These are phyloP conservation scores for Erannis defoliaria DNA, from an alignment of 2,888 invertebrate genomes.

Conservation along the genomic window DNA sequence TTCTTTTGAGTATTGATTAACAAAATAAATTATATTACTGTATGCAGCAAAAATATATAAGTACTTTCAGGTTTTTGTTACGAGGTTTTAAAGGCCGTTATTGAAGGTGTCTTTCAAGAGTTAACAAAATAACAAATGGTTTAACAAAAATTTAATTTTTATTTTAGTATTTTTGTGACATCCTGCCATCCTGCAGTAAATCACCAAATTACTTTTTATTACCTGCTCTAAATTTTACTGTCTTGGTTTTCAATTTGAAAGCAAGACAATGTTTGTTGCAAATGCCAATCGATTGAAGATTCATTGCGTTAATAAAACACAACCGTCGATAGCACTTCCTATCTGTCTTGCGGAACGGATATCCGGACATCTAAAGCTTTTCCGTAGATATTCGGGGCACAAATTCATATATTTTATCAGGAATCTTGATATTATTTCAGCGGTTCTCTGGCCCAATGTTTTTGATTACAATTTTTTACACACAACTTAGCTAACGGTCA, in stretches of 20 bases:
- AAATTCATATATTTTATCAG: slow-evolving; percentile 20
- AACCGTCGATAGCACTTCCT: slow-evolving; percentile 16
- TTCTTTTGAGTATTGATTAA: too few relatives aligned
- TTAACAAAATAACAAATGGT: too few relatives aligned
- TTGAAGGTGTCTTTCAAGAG: too few relatives aligned
- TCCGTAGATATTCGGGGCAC: slow-evolving; percentile 16
- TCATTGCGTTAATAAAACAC: slow-evolving; percentile 29
- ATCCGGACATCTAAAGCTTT: slow-evolving; percentile 15
- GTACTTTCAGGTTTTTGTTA: too few relatives aligned
- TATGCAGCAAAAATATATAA: too few relatives aligned
- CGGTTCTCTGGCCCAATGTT: background rate
- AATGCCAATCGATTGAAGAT: slow-evolving; percentile 18
- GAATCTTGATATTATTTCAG: background rate
- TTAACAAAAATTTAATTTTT: too few relatives aligned
- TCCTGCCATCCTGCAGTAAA: background rate
- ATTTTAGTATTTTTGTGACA: too few relatives aligned
- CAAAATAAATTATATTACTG: too few relatives aligned
- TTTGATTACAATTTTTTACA: too few relatives aligned
- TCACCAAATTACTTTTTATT: background rate
- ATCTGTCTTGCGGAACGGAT: slow-evolving; percentile 25
- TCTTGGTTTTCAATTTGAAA: background rate
- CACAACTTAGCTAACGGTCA: too few relatives aligned
- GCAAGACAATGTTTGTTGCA: slow-evolving; percentile 14
- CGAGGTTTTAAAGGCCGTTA: too few relatives aligned
- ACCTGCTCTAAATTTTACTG: background rate